These are phyloP conservation scores for Drosophila orosa DNA, from an alignment of 1,140 invertebrate genomes.

Conservation along the genomic window DNA sequence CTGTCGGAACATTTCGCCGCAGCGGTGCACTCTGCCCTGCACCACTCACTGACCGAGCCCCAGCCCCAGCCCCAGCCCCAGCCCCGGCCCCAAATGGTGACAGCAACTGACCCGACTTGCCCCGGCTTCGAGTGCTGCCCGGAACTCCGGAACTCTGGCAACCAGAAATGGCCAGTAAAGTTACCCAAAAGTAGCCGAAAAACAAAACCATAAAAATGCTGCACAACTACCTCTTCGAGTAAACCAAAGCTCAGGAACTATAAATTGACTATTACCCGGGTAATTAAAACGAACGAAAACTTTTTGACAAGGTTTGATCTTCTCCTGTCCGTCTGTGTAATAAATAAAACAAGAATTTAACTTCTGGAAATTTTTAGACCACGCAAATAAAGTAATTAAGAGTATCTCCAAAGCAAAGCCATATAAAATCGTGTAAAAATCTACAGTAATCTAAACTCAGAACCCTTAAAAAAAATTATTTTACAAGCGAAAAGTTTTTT, in stretches of 20 bases:
- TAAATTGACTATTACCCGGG: conserved; percentile 6
- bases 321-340: not conserved
- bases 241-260: conserved; percentile 5
- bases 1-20: conserved; percentile 67
- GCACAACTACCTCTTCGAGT: conserved; percentile 14
- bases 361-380: not conserved
- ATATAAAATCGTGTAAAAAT: no score
- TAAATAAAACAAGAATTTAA: not conserved
- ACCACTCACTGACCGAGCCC: conserved; percentile 27
- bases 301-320: conserved; percentile 15
- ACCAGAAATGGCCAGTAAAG: conserved; percentile 16
- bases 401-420: no score
- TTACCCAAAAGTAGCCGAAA: conserved; percentile 28
- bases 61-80: conserved; percentile 15
- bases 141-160: conserved; percentile 3
- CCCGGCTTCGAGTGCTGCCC: conserved; percentile 30
- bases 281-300: conserved; percentile 30
- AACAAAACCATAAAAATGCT: conserved; percentile 32
- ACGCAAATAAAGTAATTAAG: not conserved
- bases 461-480: not conserved
- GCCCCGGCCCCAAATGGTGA: conserved; percentile 48
- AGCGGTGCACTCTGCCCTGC: conserved; percentile 62
- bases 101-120: conserved; percentile 44
- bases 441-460: not conserved
- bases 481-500: conserved; percentile 16